Evolutionary conservation across 2,797 vertebrate species (phyloP).

Genomic region (Lates japonicus): DNA sequence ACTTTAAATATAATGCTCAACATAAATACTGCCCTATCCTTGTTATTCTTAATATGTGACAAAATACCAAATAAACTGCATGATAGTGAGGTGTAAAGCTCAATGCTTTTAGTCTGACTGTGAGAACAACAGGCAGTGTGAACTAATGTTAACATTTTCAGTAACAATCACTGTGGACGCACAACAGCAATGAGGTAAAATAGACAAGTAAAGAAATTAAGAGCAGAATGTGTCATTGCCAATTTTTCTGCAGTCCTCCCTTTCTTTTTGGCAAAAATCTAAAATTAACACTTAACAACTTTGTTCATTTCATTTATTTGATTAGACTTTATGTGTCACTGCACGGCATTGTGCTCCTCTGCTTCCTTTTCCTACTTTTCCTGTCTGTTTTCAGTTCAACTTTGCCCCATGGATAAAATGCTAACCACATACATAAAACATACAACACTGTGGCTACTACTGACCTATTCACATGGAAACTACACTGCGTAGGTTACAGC

Average conservation of each 20-base stretch:
- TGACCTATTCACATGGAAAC: not conserved
- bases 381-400: no score
- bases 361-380: not conserved
- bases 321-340: not conserved
- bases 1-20: slow-evolving; percentile 28
- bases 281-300: not conserved
- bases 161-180: not conserved
- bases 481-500: not conserved
- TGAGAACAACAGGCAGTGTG: slow-evolving; percentile 8
- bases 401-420: not conserved
- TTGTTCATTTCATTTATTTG: not conserved
- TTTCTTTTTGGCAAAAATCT: not conserved
- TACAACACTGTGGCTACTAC: not conserved
- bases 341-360: no score
- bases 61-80: not conserved
- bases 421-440: not conserved
- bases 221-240: not conserved
- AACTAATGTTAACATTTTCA: slow-evolving; percentile 13
- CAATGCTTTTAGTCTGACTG: slow-evolving; percentile 28
- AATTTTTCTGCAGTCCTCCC: not conserved
- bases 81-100: slow-evolving; percentile 20
- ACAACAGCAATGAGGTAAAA: not conserved
- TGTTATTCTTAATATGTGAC: slow-evolving; percentile 11
- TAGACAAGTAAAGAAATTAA: not conserved
- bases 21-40: slow-evolving; percentile 6